These are phyloP conservation scores for Xanthorhoe spadicearia DNA, from an alignment of 2,888 invertebrate genomes.

Conservation along the genomic window DNA sequence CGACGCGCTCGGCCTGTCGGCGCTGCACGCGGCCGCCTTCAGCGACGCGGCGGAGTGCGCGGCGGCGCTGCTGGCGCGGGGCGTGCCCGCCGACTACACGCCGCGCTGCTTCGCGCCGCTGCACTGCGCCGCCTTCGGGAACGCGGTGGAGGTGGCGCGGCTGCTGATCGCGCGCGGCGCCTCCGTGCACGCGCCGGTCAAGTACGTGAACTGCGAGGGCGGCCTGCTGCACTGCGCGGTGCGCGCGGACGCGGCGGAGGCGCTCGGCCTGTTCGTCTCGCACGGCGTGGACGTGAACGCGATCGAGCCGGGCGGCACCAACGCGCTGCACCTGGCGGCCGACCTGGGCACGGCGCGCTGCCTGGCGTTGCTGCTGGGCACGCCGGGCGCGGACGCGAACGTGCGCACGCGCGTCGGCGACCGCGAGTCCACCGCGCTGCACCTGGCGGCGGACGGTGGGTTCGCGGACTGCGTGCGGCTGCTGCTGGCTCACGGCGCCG, in stretches of 20 bases:
- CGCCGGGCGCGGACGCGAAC: conserved; percentile 89
- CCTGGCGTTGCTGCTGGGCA: conserved; percentile 89
- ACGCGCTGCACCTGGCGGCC: conserved; percentile 92
- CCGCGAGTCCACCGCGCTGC: conserved; percentile 91
- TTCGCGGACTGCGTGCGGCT: conserved; percentile 92
- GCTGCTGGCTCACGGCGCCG: conserved; percentile 89
- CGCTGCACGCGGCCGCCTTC: conserved; percentile 91
- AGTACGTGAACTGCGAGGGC: conserved; percentile 88
- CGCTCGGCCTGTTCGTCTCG: conserved; percentile 89
- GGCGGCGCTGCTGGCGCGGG: conserved; percentile 87
- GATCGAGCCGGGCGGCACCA: conserved; percentile 90
- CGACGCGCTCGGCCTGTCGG: conserved; percentile 90
- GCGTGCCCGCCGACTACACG: conserved; percentile 88
- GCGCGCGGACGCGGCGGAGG: conserved; percentile 92
- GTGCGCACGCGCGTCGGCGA: conserved; percentile 88
- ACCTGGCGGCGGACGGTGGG: conserved; percentile 95
- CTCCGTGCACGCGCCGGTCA: conserved; percentile 87
- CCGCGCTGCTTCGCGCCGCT: conserved; percentile 91
- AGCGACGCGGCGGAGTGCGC: conserved; percentile 90
- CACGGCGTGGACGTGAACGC: conserved; percentile 91
- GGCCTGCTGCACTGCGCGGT: conserved; percentile 94
- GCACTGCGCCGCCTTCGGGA: conserved; percentile 95
- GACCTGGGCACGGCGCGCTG: conserved; percentile 91
- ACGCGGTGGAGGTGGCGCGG: conserved; percentile 91
- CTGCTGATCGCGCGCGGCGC: conserved; percentile 90